A percentile compares a stretch with the other conserved stretches of the same genome.
Conservation (phyloP, 2,888 invertebrate species). For the Stenodema calcarata region DNA sequence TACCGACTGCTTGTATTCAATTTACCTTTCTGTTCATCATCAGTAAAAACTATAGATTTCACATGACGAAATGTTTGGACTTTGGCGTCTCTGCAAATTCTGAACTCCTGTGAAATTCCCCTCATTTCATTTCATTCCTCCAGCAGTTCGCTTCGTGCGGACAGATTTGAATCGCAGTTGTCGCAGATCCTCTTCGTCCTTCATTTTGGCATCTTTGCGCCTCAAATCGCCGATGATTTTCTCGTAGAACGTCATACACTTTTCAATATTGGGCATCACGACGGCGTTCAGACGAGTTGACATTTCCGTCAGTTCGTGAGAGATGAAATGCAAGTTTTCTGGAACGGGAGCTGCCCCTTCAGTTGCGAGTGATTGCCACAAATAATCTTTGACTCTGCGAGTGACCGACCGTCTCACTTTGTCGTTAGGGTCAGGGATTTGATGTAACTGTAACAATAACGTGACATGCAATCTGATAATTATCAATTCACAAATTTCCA, state of each 20-base stretch:
- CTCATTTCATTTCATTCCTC: no score
- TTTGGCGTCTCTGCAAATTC: no score
- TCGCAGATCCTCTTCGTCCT: neutral
- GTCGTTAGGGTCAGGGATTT: neutral
- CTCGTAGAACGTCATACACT: neutral
- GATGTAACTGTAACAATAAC: neutral
- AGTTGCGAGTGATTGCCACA: neutral
- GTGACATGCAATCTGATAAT: no score
- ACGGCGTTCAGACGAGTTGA: neutral
- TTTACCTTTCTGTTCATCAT: no score
- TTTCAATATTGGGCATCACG: neutral
- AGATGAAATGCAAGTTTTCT: neutral
- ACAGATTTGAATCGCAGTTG: neutral
- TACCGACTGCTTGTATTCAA: no score
- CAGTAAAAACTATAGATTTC: no score
- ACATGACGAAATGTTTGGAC: no score
- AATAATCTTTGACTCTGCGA: neutral
- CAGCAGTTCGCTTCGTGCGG: neutral
- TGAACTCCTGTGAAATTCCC: no score
- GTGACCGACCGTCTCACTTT: conserved; percentile 10
- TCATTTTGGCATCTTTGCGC: neutral
- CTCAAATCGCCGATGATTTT: neutral
- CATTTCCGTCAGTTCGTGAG: neutral
- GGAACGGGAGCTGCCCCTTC: conserved; percentile 14
- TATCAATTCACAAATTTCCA: no score